These are phyloP conservation scores for Caenorhabditis inopinata DNA, from an alignment of 1,140 invertebrate species.

Conservation along the genomic window DNA sequence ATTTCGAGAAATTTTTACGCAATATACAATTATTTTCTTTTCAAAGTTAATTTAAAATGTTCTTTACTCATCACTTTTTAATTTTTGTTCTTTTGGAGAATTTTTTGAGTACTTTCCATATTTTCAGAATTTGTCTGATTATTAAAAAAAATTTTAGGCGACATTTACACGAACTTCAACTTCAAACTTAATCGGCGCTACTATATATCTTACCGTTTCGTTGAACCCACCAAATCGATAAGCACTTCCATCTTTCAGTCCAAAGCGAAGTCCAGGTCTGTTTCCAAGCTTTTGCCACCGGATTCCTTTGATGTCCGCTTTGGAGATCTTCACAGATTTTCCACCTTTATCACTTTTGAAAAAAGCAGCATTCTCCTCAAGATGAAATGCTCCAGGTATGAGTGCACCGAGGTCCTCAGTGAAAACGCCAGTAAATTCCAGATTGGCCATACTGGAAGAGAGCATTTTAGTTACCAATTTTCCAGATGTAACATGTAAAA, in stretches of 20 bases:
- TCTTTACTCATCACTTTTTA: too few species aligned
- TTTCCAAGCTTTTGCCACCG: constrained; percentile 89
- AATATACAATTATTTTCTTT: too few species aligned
- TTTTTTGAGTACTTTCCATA: too few species aligned
- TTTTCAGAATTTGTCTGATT: too few species aligned
- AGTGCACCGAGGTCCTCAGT: not conserved
- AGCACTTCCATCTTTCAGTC: constrained; percentile 84
- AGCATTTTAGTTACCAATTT: not conserved
- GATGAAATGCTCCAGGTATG: not conserved
- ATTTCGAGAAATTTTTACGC: too few species aligned
- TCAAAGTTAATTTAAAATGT: too few species aligned
- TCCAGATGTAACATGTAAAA: too few species aligned
- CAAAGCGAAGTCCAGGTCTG: constrained; percentile 82
- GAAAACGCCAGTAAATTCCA: not conserved
- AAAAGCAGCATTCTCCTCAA: too few species aligned
- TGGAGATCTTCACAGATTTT: constrained; percentile 81
- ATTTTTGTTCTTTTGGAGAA: too few species aligned
- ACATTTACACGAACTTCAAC: not conserved
- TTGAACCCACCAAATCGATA: constrained; percentile 91
- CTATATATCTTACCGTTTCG: constrained; percentile 74
- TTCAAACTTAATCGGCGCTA: not conserved
- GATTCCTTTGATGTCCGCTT: constrained; percentile 82
- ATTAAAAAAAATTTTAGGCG: too few species aligned
- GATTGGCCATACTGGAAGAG: not conserved
- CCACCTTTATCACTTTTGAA: constrained; percentile 95